A percentile compares a stretch with the other conserved stretches of the same genome.
These are phyloP conservation scores for Eupithecia inturbata DNA, from an alignment of 2,888 invertebrate genomes.

Conservation along the genomic window DNA sequence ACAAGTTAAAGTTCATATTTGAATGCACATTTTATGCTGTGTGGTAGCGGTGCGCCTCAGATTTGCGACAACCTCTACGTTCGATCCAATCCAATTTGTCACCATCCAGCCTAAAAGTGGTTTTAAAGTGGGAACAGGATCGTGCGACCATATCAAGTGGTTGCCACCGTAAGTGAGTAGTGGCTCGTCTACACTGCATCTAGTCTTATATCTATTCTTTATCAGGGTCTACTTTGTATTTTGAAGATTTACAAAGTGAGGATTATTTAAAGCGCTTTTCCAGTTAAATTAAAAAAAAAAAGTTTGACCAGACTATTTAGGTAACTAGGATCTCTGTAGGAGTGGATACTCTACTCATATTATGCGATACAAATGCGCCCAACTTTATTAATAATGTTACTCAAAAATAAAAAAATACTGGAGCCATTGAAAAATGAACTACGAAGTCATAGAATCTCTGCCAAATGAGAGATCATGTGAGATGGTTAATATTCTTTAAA, in stretches of 20 bases:
- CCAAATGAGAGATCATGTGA: no score
- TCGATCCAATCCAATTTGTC: not conserved
- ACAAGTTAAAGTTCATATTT: no score
- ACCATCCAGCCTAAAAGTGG: not conserved
- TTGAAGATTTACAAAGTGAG: conserved; percentile 21
- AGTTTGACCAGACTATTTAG: not conserved
- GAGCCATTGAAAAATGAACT: no score
- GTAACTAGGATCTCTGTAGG: not conserved
- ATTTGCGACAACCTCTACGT: no score
- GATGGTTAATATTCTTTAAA: no score
- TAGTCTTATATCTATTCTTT: conserved; percentile 32
- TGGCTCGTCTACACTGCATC: not conserved
- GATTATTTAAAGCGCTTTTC: conserved; percentile 9
- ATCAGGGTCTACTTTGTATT: conserved; percentile 29
- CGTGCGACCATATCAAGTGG: not conserved
- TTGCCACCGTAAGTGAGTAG: not conserved
- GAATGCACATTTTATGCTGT: no score
- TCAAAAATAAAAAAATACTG: no score
- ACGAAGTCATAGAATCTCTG: no score
- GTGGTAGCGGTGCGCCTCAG: no score
- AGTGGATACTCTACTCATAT: not conserved
- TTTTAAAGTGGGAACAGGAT: not conserved
- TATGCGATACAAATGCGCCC: no score
- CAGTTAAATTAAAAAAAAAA: conserved; percentile 1
- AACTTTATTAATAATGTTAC: not conserved